Base-by-base conservation (phyloP, 92 coral and sea anemone genomes). In the Plumapathes pennacea region DNA sequence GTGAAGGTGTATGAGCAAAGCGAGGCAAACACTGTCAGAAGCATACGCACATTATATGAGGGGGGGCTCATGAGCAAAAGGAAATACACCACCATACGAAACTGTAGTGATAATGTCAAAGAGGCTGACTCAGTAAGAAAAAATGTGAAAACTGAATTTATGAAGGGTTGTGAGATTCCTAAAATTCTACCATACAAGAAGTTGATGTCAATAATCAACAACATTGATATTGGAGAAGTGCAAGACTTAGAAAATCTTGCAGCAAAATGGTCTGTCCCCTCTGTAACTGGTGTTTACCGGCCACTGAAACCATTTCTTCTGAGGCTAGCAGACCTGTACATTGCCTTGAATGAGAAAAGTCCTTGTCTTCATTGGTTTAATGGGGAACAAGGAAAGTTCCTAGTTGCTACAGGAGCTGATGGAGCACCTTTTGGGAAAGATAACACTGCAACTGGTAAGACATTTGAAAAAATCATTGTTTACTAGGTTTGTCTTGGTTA, bases 391-490 rank as follows among this genome's bases (percentile, higher is more conserved):
- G 60, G 44, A 3, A 33, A 36, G 11, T 25, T 77, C 33, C 15
- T 55, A 71, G 66, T 79, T 3, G 73, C 73, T 0, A n/a, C 71
- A 23, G 70, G 70, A 3, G 86, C 78, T 5, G 79, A 79, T 20
- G 85, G 80, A 54, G 69, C 74, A 34, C 85, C 85, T 9, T 71
- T 79, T 80, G 76, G 81, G 5, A 80, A 65, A 31, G 76, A 80
- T 48, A 72, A 64, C 53, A 64, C 60, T 38, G 72, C 86, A 29
- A 74, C 81, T 28, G 78, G 62, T 57, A 67, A 19, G 48, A 34
- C 27, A n/a, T n/a, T n/a, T n/a, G n/a, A n/a, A n/a, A n/a, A n/a
- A n/a, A n/a, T n/a, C n/a, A n/a, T n/a, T n/a, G n/a, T n/a, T n/a
- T n/a, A n/a, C n/a, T n/a, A n/a, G n/a, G n/a, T n/a, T n/a, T n/a